Evolutionary conservation across 2,797 vertebrate genomes (phyloP).

Genomic region (Bovichtus diacanthus): DNA sequence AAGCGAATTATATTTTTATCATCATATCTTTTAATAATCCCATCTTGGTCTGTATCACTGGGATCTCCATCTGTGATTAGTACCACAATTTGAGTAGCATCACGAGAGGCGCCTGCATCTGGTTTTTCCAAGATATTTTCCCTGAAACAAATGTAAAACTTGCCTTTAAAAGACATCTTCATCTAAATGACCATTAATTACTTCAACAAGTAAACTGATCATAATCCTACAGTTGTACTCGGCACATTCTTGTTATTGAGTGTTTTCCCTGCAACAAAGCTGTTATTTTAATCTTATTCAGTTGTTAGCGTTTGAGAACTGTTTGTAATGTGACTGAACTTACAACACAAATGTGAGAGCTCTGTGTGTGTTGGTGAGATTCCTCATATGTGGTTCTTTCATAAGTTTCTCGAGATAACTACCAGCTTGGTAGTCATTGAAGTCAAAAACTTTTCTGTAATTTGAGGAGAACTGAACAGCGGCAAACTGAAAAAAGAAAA

Average conservation of each 20-base stretch:
- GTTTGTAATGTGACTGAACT: conserved; percentile 64
- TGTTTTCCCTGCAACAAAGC: not conserved
- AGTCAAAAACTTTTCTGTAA: conserved; percentile 77
- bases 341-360: conserved; percentile 82
- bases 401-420: conserved; percentile 45
- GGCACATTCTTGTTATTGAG: not conserved
- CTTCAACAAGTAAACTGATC: not conserved
- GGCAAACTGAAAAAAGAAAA: conserved; percentile 82
- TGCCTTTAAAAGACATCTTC: not conserved
- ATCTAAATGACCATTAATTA: not conserved
- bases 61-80: conserved; percentile 89
- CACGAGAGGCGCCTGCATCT: conserved; percentile 73
- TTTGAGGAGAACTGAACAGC: conserved; percentile 83
- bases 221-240: not conserved
- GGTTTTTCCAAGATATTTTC: conserved; percentile 61
- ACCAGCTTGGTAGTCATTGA: conserved; percentile 72
- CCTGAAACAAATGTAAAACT: conserved; percentile 68
- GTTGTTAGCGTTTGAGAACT: not conserved
- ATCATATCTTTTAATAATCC: conserved; percentile 3
- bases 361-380: conserved; percentile 79
- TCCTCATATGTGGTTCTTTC: conserved; percentile 37
- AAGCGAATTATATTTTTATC: conserved; percentile 79
- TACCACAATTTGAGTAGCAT: conserved; percentile 85
- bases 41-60: rapidly evolving
- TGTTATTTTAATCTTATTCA: not conserved